Percentiles rank a stretch among this genome's conserved stretches.
Conservation (phyloP, 2,797 vertebrate species). For the Limosa lapponica region DNA sequence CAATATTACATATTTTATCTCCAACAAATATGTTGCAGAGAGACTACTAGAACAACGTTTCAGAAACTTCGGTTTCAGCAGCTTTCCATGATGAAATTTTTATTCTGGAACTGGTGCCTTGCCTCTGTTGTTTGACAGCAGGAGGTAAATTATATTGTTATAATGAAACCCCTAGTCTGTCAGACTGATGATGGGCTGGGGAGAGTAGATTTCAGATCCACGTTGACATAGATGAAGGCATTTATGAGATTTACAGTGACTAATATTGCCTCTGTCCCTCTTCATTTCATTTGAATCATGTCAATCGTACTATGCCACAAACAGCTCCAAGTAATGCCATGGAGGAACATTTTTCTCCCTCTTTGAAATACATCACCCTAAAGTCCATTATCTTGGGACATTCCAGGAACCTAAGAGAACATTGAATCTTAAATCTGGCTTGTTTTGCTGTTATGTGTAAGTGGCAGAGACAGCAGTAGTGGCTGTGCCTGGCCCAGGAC, state of each 20-base stretch:
- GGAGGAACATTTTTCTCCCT: background rate
- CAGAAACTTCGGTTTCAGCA: background rate
- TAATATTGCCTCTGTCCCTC: background rate
- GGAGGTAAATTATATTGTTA: background rate
- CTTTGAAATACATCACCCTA: background rate
- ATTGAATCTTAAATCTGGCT: background rate
- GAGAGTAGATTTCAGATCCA: background rate
- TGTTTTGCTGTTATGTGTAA: background rate
- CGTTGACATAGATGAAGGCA: background rate
- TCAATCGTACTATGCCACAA: background rate
- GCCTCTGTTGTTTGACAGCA: background rate
- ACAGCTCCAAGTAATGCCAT: background rate
- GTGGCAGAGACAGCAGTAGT: background rate
- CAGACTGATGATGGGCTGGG: background rate
- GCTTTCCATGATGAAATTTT: background rate
- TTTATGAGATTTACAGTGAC: background rate
- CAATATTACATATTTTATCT: background rate
- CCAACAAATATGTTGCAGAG: background rate
- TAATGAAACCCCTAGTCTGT: background rate
- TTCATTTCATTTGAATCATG: background rate
- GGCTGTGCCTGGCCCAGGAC: background rate
- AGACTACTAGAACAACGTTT: background rate
- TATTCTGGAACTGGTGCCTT: background rate
- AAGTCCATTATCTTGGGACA: background rate
- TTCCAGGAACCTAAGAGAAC: background rate